Evolutionary conservation across 1,140 invertebrate species (phyloP).

Genomic region (Homarus americanus): DNA sequence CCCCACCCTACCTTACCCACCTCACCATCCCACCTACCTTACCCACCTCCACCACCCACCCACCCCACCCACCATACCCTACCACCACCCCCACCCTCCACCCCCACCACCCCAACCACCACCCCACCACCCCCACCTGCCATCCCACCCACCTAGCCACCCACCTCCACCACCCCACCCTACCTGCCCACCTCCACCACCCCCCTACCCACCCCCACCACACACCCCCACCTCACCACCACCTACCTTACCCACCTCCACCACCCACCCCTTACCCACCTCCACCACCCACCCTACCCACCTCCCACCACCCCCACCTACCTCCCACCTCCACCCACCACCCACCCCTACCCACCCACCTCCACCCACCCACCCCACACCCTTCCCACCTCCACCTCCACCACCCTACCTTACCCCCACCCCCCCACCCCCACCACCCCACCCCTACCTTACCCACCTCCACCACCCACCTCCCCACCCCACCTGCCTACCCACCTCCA

Average conservation of each 20-base stretch:
- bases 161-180: too few relatives aligned
- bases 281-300: neutral
- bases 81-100: neutral
- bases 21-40: neutral
- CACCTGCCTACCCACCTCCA: neutral
- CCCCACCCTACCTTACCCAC: neutral
- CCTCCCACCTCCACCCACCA: neutral
- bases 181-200: too few relatives aligned
- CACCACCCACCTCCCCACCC: neutral
- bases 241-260: neutral
- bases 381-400: neutral
- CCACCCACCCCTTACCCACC: neutral
- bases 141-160: too few relatives aligned
- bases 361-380: neutral
- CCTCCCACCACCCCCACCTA: neutral
- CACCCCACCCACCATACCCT: neutral
- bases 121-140: too few relatives aligned
- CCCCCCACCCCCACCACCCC: neutral
- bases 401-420: neutral
- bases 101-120: too few relatives aligned
- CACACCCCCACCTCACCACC: neutral
- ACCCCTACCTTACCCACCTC: neutral
- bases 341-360: neutral
- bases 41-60: neutral
- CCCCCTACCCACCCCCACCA: too few relatives aligned